phyloP scores from a whole-genome alignment of 2,888 invertebrate species.

The Coelopa pilipes region DNA sequence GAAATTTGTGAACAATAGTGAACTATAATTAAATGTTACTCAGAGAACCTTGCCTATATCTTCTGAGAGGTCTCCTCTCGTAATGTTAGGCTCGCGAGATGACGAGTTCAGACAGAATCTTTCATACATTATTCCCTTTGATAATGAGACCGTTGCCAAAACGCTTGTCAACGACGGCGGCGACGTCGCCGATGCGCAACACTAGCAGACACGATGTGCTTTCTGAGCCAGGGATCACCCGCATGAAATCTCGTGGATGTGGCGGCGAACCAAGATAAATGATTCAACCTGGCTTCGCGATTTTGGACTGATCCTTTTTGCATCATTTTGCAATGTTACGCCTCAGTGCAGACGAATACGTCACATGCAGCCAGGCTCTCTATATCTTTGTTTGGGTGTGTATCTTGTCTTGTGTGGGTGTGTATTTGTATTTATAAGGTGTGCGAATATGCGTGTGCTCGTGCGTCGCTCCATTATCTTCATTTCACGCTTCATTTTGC shows the following conservation, averaged over 20 bases:
- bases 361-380: neutral
- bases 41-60: too few relatives aligned
- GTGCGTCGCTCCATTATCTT: slow-evolving; percentile 9
- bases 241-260: too few relatives aligned
- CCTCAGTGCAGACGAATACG: slow-evolving; percentile 5
- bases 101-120: too few relatives aligned
- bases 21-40: too few relatives aligned
- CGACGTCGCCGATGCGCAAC: slow-evolving; percentile 1
- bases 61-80: too few relatives aligned
- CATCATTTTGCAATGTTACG: slow-evolving; percentile 22
- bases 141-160: too few relatives aligned
- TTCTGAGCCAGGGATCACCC: neutral
- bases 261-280: too few relatives aligned
- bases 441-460: neutral
- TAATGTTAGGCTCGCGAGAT: too few relatives aligned
- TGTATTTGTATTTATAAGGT: neutral
- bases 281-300: neutral
- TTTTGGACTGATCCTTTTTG: slow-evolving; percentile 14
- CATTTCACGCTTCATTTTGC: slow-evolving; percentile 17
- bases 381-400: too few relatives aligned
- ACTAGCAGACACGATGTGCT: neutral
- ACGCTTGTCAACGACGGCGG: too few relatives aligned
- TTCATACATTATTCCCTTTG: too few relatives aligned
- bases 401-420: neutral
- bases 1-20: too few relatives aligned